phyloP scores from a whole-genome alignment of 1,140 invertebrate species.

The Lutraria rhynchaena region DNA sequence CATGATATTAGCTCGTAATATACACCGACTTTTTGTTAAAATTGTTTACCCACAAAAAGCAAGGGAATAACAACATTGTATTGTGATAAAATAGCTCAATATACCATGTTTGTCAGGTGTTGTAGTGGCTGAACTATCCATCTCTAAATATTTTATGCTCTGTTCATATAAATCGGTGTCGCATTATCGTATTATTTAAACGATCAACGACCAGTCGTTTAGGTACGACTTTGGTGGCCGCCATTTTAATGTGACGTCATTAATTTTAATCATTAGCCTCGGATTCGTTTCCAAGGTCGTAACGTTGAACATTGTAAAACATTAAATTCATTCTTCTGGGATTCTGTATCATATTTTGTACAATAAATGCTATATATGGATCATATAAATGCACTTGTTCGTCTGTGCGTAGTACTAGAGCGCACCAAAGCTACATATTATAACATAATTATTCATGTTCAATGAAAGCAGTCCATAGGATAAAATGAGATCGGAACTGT shows the following conservation, averaged over 20 bases:
- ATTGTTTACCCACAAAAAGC: slow-evolving; percentile 11
- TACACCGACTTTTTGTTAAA: too few species aligned
- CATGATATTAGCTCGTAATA: too few species aligned
- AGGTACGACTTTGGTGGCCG: slow-evolving; percentile 40
- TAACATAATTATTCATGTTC: too few species aligned
- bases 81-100: neutral
- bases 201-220: neutral
- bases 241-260: slow-evolving; percentile 54
- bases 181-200: neutral
- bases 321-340: too few species aligned
- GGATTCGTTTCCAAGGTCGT: slow-evolving; percentile 27
- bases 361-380: too few species aligned
- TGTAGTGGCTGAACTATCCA: slow-evolving; percentile 42
- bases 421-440: too few species aligned
- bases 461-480: too few species aligned
- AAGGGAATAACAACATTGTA: neutral
- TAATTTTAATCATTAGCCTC: slow-evolving; percentile 50
- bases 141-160: neutral
- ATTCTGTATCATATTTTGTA: too few species aligned
- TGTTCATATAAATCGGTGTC: neutral
- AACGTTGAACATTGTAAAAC: too few species aligned
- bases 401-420: too few species aligned
- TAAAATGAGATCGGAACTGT: too few species aligned
- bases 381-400: too few species aligned
- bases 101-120: slow-evolving; percentile 51